These are phyloP conservation scores for Nomada fucata DNA, from an alignment of 2,888 invertebrate genomes.

Conservation along the genomic window DNA sequence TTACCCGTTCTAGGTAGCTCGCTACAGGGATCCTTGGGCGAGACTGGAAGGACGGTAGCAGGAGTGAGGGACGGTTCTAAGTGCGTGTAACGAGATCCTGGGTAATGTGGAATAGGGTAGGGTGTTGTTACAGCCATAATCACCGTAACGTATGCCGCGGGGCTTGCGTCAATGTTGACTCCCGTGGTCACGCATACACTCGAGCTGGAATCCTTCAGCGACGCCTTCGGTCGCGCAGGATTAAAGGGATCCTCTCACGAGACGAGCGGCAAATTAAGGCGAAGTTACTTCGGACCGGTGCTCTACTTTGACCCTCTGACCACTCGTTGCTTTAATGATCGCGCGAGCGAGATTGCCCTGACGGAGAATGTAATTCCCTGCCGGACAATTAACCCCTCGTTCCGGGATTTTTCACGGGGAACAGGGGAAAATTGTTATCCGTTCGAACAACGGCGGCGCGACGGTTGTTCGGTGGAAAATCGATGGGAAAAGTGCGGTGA, in stretches of 20 bases:
- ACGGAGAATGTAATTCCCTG: constrained; percentile 23
- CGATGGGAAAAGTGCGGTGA: neutral
- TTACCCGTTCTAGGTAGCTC: constrained; percentile 21
- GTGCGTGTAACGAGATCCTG: constrained; percentile 75
- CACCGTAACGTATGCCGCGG: constrained; percentile 76
- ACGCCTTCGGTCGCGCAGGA: constrained; percentile 64
- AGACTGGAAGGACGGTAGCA: constrained; percentile 6
- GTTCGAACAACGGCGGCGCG: too few relatives aligned
- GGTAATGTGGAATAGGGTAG: constrained; percentile 65
- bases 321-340: constrained; percentile 51
- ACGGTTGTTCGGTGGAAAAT: neutral
- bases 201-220: constrained; percentile 60
- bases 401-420: constrained; percentile 15
- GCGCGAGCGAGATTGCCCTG: constrained; percentile 41
- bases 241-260: constrained; percentile 61
- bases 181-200: constrained; percentile 75
- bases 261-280: constrained; percentile 46
- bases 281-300: constrained; percentile 43
- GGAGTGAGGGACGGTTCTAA: constrained; percentile 54
- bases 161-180: constrained; percentile 79
- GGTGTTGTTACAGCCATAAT: constrained; percentile 77
- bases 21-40: constrained; percentile 28
- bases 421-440: constrained; percentile 1
- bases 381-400: constrained; percentile 36
- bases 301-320: constrained; percentile 48